Evolutionary conservation across 2,113 vertebrate genomes (phyloP), one percentile per base, ranked within the genome.

Genomic region (Protobothrops flavoviridis): DNA sequence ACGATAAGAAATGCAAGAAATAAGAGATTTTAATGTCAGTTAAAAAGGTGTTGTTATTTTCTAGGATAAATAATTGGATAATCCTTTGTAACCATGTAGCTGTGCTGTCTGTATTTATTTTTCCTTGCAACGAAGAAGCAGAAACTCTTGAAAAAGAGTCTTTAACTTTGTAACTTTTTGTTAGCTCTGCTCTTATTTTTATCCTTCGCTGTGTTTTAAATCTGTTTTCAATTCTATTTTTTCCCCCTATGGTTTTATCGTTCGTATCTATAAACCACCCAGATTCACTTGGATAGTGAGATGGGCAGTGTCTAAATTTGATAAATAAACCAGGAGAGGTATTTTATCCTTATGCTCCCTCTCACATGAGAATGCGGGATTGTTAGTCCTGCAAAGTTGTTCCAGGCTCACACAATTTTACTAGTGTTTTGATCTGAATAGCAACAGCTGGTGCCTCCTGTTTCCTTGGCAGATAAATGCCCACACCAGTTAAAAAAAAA

Each of bases 371-470:
- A 90, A 90, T 90, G 92, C 53, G 45, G 23, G 29, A 87, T 89
- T 64, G 56, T 90, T 61, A 43, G 74, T 86, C 55, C 89, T 86
- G 12, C 7, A 64, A 93, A 85, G 74, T 87, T 90, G 86, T 55
- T 90, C 92, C 89, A 93, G 43, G 92, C 92, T 93, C 92, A 87
- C 33, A 21, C 23, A 33, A 21, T 59, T 90, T 90, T 93, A 93
- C 86, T 87, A 48, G 17, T 61, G 89, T 86, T 43, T 85, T 90
- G 55, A 39, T 90, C 61, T 53, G 89, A 90, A 74, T 26, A 56
- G 89, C 55, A 86, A 85, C 92, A 93, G 89, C 92, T 87, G 89
- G 92, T 64, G 89, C 89, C 92, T 90, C 48, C 81, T 93, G 92
- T 90, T 89, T 86, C 81, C 81, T 64, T 90, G 89, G 89, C 92